phyloP scores from a whole-genome alignment of 2,113 vertebrate genomes.

The Progne subis region DNA sequence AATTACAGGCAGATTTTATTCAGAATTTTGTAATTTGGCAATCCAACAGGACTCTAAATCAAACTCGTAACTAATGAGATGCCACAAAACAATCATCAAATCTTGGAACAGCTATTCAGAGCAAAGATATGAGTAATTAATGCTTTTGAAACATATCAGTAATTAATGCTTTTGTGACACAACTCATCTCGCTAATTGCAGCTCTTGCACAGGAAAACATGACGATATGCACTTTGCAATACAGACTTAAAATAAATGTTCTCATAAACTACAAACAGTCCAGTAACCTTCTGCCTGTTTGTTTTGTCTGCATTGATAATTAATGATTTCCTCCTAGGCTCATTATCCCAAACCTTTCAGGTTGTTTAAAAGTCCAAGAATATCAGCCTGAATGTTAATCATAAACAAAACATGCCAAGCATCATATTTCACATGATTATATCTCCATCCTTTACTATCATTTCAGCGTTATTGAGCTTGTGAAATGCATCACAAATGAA shows the following conservation, averaged over 20 bases:
- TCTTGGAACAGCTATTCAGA: conserved; percentile 44
- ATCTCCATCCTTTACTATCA: neutral
- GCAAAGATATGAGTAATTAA: conserved; percentile 63
- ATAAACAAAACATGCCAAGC: neutral
- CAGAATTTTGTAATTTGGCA: conserved; percentile 13
- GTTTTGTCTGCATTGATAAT: conserved; percentile 26
- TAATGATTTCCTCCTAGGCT: conserved; percentile 3
- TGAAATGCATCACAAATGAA: neutral
- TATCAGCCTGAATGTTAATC: neutral
- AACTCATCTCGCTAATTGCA: conserved; percentile 60
- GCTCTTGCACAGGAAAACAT: conserved; percentile 29
- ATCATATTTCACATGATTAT: neutral
- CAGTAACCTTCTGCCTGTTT: conserved; percentile 2
- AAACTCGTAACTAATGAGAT: conserved; percentile 40
- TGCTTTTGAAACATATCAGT: conserved; percentile 53
- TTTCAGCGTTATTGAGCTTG: neutral
- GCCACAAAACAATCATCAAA: conserved; percentile 50
- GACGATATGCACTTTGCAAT: neutral
- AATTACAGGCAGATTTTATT: neutral
- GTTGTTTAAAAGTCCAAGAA: conserved; percentile 11
- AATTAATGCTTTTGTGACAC: conserved; percentile 67
- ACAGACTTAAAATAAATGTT: conserved; percentile 35
- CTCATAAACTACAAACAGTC: conserved; percentile 30
- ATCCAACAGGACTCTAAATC: conserved; percentile 32
- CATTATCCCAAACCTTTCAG: neutral